Percentiles rank a stretch among this genome's conserved stretches.
Evolutionary conservation across 1,140 invertebrate genomes (phyloP).

Genomic region (Stegodyphus mimosarum): DNA sequence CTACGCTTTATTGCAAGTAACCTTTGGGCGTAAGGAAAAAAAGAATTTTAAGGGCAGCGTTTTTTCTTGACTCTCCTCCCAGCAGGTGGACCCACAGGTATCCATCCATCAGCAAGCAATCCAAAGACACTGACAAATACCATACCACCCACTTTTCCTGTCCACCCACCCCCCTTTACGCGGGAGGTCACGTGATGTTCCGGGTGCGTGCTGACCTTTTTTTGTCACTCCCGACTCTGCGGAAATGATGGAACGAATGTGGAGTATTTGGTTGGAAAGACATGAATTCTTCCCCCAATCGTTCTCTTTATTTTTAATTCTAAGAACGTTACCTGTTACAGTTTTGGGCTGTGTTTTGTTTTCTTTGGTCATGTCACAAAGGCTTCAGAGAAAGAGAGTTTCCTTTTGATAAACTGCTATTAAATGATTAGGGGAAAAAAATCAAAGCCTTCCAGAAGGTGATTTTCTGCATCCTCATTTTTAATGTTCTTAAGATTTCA

Average conservation of each 20-base stretch:
- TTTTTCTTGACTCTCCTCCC: constrained; percentile 17
- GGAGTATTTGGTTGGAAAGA: not conserved
- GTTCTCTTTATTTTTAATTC: too few relatives aligned
- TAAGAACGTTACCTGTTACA: too few relatives aligned
- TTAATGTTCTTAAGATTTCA: too few relatives aligned
- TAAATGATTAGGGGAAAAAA: too few relatives aligned
- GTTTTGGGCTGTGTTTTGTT: too few relatives aligned
- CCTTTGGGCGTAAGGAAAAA: not conserved
- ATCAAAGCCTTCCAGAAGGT: too few relatives aligned
- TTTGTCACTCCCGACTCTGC: not conserved
- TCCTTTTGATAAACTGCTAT: too few relatives aligned
- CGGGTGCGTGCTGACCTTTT: constrained; percentile 15
- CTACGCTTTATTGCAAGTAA: not conserved
- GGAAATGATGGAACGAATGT: constrained; percentile 27
- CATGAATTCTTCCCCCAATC: too few relatives aligned
- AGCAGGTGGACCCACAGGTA: constrained; percentile 24
- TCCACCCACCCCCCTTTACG: not conserved
- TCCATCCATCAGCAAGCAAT: constrained; percentile 42
- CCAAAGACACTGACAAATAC: constrained; percentile 53
- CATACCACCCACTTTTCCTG: constrained; percentile 54
- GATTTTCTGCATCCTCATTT: too few relatives aligned
- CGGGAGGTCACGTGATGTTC: constrained; percentile 40
- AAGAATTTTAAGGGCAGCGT: not conserved
- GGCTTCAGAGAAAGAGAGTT: too few relatives aligned
- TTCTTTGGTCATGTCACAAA: too few relatives aligned